Conservation (phyloP, 2,888 invertebrate species). For the Gisinianus flammeolus region DNA sequence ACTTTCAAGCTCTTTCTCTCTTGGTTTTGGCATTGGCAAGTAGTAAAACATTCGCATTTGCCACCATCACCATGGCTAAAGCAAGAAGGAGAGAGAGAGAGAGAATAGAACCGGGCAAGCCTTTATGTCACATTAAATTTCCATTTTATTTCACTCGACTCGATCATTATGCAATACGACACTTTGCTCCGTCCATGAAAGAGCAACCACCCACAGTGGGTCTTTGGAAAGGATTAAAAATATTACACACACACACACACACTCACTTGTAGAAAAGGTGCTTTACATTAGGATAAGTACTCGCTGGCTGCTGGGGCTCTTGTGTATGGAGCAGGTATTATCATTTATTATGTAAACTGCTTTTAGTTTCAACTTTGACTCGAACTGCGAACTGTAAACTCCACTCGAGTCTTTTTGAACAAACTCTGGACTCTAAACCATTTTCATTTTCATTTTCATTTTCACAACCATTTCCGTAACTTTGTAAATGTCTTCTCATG, state of each 20-base stretch:
- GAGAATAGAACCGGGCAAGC: background rate
- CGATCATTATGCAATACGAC: conserved; percentile 39
- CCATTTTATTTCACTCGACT: conserved; percentile 39
- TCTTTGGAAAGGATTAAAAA: conserved; percentile 28
- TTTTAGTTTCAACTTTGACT: background rate
- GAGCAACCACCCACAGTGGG: conserved; percentile 25
- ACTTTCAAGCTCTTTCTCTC: no score
- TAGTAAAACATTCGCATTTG: background rate
- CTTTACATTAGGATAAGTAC: background rate
- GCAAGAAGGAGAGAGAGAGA: background rate
- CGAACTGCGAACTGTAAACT: background rate
- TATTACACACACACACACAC: background rate
- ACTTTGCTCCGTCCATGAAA: background rate
- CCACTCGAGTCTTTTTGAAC: no score
- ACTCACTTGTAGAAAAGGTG: background rate
- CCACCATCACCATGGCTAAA: background rate
- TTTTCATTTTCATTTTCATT: no score
- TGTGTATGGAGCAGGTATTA: background rate
- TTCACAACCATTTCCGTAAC: no score
- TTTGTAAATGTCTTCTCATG: no score
- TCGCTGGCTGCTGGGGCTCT: background rate
- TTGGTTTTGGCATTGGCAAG: background rate
- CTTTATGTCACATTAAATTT: conserved; percentile 35
- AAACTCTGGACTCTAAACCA: no score
- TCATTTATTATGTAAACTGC: background rate